Base-by-base conservation (phyloP, 2,888 invertebrate species). In the Tribolium freemani region DNA sequence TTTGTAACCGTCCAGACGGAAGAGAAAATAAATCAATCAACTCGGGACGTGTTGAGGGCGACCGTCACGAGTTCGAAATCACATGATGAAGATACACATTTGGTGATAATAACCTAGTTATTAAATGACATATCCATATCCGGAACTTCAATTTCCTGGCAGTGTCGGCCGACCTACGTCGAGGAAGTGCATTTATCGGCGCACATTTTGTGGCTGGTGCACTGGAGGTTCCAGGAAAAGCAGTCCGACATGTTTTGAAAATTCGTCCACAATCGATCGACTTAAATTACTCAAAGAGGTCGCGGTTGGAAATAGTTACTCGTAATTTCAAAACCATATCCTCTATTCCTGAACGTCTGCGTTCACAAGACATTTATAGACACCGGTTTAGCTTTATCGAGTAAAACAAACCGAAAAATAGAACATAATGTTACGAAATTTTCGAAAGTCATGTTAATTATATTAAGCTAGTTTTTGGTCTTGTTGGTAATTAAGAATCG, bases 81-180 rank as follows among this genome's bases (percentile, higher is more conserved):
- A 21, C 60, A 60, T 45, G n/a, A 26, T 31, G 44, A 26, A 60
- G 46, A 60, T 20, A 60, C 26, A 45, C 21, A 6, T 10, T 6
- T 16, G 48, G 30, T 45, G 58, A 58, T 58, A 58, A 50, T 48
- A 48, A 58, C 58, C 45, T 26, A 64, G 38, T 64, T 73, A 72
- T 67, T 71, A 76, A 75, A 69, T 75, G 76, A 75, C 61, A 74
- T 75, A 26, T 26, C 26, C 26, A 26, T 26, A 66, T 74, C 76
- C 76, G 73, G 75, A 76, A 76, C 72, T 72, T 76, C 75, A 51
- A 53, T 61, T 69, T 69, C 69, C 69, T 58, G 69, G 61, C 26
- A 26, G 54, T 46, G 53, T 6, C 44, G 60, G 61, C 69, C 69
- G 60, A 69, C 69, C 51, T n/a, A 13, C 48, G 60, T 30, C 30